Evolutionary conservation across 2,888 invertebrate genomes (phyloP), one percentile per base, ranked within the genome.

Genomic region (Omphaloscelis lunosa): DNA sequence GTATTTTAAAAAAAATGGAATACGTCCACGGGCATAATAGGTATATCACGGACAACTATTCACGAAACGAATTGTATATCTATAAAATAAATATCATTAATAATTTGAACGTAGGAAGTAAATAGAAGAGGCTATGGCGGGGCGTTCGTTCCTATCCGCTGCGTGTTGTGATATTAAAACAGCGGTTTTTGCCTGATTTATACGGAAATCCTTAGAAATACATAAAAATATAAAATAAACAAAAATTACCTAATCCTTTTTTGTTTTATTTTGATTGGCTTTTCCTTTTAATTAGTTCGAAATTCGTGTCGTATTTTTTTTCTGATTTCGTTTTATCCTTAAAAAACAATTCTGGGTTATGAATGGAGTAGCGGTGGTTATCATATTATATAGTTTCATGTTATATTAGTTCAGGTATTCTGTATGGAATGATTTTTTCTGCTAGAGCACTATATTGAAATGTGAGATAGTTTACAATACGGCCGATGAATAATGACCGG

Each of bases 251-350:
- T 61, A 62, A 83, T 56, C 65, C 66, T 61, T 69, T 87, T 88
- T 88, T 80, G 79, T 88, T 88, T 88, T 85, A 82, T 88, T 89
- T 85, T 85, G 11, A 79, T 86, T 87, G 72, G 66, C 20, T 75
- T 80, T 75, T 66, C 51, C 63, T 39, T 70, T 72, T 68, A 34
- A 27, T 68, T 34, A 20, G 23, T 62, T 34, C 7, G 12, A 11
- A 34, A 20, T 34, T 20, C 0, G 7, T 34, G 20, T 29, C 53
- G 51, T 12, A 0, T 48, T 39, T 23, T 34, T 20, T 29, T 20
- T 62, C 20, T 20, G 51, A 20, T 1, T 51, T 51, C 51, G 6
- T 51, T 48, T 41, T 11, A 11, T 41, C 41, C 11, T 41, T 41
- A n/a, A n/a, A n/a, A n/a, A n/a, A n/a, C n/a, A n/a, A n/a, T 41